Base-by-base conservation (phyloP, 2,113 vertebrate species). In the Datnioides undecimradiatus region DNA sequence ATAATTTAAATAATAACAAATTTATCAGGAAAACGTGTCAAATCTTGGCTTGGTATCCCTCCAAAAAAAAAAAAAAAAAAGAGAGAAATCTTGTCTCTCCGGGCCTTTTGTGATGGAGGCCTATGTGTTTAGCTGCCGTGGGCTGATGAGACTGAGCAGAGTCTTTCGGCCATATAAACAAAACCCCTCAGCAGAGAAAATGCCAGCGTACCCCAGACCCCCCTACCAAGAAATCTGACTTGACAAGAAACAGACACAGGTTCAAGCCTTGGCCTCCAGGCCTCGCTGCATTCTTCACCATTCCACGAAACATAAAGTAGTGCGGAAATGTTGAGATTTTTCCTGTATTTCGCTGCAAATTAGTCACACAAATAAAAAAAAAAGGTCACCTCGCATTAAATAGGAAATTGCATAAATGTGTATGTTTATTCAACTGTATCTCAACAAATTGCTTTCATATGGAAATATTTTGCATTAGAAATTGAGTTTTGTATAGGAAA, bases 201-300 rank as follows among this genome's bases (percentile, higher is more conserved):
- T 92, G 91, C 91, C 93, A 92, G 63, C 52, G 65, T 84, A 77
- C 80, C 77, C 84, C 79, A 71, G 77, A 82, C 82, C 83, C 82
- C 86, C 84, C 80, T 58, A 87, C 83, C 89, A 87, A 82, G 85
- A 91, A 90, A 92, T 92, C 52, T 60, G 74, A 87, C 86, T 85
- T 93, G 93, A 94, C 92, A 91, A 83, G 92, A 93, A 94, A 77
- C 92, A 94, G 93, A 93, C 84, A 75, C 67, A 59, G 81, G 75
- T 90, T 90, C 85, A 76, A 87, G 71, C 88, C 82, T 90, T 90
- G 92, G 90, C 90, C 93, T 90, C 67, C 65, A 79, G 87, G 81
- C 87, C 86, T 40, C 16, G 5, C 73, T 67, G 76, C 84, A 88
- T 91, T 93, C 90, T 86, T 86, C 81, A 69, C 57, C 67, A 21